phyloP scores from a whole-genome alignment of 2,797 vertebrate species.

The Pipistrellus pipistrellus region DNA sequence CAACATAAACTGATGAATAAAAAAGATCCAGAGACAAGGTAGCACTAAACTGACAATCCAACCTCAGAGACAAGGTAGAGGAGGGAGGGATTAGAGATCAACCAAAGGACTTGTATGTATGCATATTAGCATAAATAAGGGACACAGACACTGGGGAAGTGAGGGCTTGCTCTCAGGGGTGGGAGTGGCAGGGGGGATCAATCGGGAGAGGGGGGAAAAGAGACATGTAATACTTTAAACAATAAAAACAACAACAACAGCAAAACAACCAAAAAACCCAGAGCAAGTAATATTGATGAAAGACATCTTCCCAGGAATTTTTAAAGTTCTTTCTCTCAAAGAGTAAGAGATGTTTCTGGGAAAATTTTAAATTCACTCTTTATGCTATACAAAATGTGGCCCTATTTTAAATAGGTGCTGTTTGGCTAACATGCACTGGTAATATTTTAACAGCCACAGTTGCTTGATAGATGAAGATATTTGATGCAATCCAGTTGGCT shows the following conservation, averaged over 20 bases:
- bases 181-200: no score
- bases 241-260: no score
- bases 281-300: background rate
- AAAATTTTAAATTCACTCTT: background rate
- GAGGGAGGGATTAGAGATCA: no score
- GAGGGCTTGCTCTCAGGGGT: no score
- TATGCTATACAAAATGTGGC: background rate
- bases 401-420: conserved; percentile 21
- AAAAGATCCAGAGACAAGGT: no score
- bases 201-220: fast-evolving
- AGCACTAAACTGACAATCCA: no score
- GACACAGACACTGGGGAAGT: no score
- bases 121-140: no score
- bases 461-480: conserved; percentile 12
- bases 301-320: background rate
- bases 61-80: no score
- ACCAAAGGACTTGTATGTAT: no score
- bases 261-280: background rate
- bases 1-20: no score
- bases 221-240: no score
- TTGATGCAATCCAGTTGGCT: conserved; percentile 41
- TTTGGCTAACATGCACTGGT: background rate
- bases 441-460: conserved; percentile 8
- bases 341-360: background rate
- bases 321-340: background rate